Percentiles rank a stretch among this genome's conserved stretches.
phyloP scores from a whole-genome alignment of 2,888 invertebrate genomes.

The Macrophya annulata region DNA sequence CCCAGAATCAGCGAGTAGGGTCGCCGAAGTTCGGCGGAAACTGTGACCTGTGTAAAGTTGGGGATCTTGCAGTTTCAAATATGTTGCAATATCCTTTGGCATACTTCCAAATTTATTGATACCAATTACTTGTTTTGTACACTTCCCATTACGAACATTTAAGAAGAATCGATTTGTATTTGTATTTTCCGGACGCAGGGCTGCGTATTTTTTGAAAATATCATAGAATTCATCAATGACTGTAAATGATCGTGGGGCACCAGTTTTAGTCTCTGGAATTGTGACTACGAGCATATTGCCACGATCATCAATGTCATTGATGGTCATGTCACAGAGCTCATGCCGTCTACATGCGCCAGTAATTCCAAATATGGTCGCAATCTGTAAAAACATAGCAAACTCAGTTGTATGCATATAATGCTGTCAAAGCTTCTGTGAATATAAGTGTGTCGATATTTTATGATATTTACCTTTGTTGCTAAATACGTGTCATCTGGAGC shows the following conservation, averaged over 20 bases:
- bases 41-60: too few relatives aligned
- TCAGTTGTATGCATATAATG: not conserved
- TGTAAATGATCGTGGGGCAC: constrained; percentile 47
- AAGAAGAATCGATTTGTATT: not conserved
- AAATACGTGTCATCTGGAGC: constrained; percentile 52
- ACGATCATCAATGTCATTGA: constrained; percentile 54
- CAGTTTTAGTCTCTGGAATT: constrained; percentile 54
- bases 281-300: constrained; percentile 55
- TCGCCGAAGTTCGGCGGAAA: too few relatives aligned
- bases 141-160: too few relatives aligned
- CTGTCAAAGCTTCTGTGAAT: too few relatives aligned
- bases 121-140: too few relatives aligned
- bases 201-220: constrained; percentile 54
- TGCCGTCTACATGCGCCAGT: constrained; percentile 55
- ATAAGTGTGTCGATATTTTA: too few relatives aligned
- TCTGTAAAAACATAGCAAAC: constrained; percentile 40
- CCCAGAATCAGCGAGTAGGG: too few relatives aligned
- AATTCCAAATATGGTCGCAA: constrained; percentile 56
- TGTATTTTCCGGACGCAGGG: not conserved
- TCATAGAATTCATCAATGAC: constrained; percentile 57
- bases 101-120: too few relatives aligned
- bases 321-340: constrained; percentile 53
- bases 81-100: too few relatives aligned
- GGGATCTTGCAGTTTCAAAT: too few relatives aligned
- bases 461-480: too few relatives aligned